These are phyloP conservation scores for Oncorhynchus mykiss DNA, from an alignment of 2,113 vertebrate genomes.

Conservation along the genomic window DNA sequence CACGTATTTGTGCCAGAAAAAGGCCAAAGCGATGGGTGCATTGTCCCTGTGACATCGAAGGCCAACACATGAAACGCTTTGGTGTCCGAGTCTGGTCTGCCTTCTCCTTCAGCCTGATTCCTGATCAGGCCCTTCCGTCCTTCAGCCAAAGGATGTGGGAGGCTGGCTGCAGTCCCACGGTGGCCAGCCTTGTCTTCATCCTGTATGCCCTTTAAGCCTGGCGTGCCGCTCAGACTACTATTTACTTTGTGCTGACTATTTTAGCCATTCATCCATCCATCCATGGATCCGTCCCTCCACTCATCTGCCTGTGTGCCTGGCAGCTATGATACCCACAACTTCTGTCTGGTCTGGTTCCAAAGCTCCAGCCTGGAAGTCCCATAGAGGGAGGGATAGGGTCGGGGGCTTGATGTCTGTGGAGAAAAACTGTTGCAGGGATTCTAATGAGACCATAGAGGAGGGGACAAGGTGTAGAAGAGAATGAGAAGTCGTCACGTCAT, in stretches of 20 bases:
- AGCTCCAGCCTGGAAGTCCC: conserved; percentile 45
- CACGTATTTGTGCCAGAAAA: conserved; percentile 24
- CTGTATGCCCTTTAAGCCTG: conserved; percentile 48
- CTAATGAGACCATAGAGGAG: conserved; percentile 54
- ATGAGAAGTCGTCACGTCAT: conserved; percentile 5
- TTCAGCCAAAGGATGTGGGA: conserved; percentile 63
- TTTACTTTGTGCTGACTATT: conserved; percentile 45
- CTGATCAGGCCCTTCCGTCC: conserved; percentile 65
- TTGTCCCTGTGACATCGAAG: neutral
- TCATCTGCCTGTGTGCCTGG: conserved; percentile 35
- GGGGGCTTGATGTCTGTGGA: conserved; percentile 31
- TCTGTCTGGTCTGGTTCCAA: conserved; percentile 52
- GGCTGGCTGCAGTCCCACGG: conserved; percentile 50
- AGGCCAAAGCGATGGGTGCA: neutral
- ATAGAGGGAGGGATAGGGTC: conserved; percentile 42
- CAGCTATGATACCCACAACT: conserved; percentile 47
- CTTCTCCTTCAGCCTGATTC: conserved; percentile 45
- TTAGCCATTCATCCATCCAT: conserved; percentile 61
- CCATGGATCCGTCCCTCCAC: conserved; percentile 4
- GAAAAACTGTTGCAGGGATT: conserved; percentile 46
- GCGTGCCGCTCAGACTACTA: conserved; percentile 43
- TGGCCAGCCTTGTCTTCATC: conserved; percentile 49
- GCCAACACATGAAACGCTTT: conserved; percentile 47
- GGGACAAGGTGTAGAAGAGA: conserved; percentile 15
- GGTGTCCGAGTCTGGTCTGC: conserved; percentile 42